Percentiles rank a stretch among this genome's conserved stretches.
Conservation (phyloP, 2,113 vertebrate genomes). For the Tragulus kanchil region DNA sequence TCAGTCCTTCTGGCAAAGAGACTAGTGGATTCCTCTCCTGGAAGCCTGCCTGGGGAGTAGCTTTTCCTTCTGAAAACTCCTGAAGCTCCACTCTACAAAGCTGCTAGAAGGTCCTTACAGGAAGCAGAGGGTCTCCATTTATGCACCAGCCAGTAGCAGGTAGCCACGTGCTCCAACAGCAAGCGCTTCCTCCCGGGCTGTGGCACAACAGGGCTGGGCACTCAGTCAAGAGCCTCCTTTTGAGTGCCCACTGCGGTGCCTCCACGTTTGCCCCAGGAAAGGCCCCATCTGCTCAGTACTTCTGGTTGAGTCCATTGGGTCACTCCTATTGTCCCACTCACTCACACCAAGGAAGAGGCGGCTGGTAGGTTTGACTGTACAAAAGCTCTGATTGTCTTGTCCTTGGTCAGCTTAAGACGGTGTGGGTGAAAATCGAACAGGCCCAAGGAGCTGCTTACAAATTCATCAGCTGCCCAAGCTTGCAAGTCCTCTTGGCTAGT, state of each 20-base stretch:
- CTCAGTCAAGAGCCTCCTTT: background rate
- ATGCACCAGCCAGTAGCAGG: background rate
- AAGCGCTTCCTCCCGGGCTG: background rate
- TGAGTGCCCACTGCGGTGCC: background rate
- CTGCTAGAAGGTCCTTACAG: background rate
- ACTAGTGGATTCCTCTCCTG: background rate
- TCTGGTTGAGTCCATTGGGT: background rate
- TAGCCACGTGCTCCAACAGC: background rate
- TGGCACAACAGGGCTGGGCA: background rate
- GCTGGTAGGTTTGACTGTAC: background rate
- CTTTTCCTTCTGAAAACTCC: background rate
- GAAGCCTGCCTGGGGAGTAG: background rate
- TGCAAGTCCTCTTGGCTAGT: background rate
- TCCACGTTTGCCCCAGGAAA: background rate
- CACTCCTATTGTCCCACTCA: background rate
- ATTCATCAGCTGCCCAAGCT: background rate
- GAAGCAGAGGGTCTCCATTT: background rate
- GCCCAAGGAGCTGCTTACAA: background rate
- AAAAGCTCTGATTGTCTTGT: background rate
- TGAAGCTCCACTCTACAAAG: background rate
- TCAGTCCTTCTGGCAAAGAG: accelerated
- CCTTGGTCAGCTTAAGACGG: background rate
- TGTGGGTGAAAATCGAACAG: background rate
- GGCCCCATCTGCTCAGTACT: accelerated
- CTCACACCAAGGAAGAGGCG: background rate